Evolutionary conservation across 2,888 invertebrate species (phyloP).

Genomic region (Urechis unicinctus): DNA sequence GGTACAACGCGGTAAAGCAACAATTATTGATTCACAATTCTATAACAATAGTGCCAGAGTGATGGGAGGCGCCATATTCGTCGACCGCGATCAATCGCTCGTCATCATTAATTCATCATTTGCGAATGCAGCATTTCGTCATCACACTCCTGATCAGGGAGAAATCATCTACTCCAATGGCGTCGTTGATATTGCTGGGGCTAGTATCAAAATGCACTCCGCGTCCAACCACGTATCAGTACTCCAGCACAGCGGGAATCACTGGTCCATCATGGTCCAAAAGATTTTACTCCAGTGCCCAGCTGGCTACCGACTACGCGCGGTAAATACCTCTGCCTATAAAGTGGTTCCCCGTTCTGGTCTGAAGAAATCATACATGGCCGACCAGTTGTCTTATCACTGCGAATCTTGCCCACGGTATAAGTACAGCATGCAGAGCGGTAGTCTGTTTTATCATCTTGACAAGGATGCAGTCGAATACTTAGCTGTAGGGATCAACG

Average conservation of each 20-base stretch:
- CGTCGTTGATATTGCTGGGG: too few species aligned
- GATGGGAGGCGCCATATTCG: too few species aligned
- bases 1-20: too few species aligned
- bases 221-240: too few species aligned
- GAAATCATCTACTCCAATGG: too few species aligned
- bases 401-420: conserved; percentile 24
- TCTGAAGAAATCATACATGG: conserved; percentile 17
- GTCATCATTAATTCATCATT: too few species aligned
- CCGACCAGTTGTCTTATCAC: conserved; percentile 22
- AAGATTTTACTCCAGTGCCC: conserved; percentile 18
- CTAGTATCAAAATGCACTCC: too few species aligned
- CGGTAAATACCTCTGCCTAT: conserved; percentile 20
- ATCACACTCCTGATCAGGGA: too few species aligned
- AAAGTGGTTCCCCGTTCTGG: conserved; percentile 8
- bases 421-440: conserved; percentile 17
- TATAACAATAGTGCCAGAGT: too few species aligned
- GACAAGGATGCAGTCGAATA: conserved; percentile 9
- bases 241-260: conserved; percentile 20
- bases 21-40: too few species aligned
- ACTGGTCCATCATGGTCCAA: conserved; percentile 19
- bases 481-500: conserved; percentile 22
- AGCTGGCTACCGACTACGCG: conserved; percentile 16
- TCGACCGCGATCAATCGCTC: too few species aligned
- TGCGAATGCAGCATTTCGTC: too few species aligned
- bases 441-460: conserved; percentile 15